A percentile compares a stretch with the other conserved stretches of the same genome.
phyloP scores from a whole-genome alignment of 1,140 invertebrate genomes.

The Pollicipes pollicipes region DNA sequence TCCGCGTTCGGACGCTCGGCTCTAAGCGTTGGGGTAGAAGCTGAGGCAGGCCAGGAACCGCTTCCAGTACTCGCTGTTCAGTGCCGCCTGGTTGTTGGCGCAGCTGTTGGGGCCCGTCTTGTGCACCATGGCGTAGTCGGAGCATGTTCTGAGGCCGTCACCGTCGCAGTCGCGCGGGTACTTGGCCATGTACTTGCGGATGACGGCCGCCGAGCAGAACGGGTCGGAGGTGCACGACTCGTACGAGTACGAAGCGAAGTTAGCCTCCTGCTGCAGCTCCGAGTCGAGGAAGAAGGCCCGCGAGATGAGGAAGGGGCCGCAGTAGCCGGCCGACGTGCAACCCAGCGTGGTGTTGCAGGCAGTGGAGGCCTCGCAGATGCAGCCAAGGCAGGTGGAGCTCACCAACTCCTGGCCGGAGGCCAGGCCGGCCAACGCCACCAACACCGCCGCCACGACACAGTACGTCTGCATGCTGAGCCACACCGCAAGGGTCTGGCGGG shows the following conservation, averaged over 20 bases:
- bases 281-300: not conserved
- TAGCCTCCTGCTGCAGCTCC: not conserved
- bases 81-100: not conserved
- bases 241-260: not conserved
- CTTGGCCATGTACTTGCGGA: conserved; percentile 3
- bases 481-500: not conserved
- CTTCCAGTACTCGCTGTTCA: not conserved
- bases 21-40: not conserved
- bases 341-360: conserved; percentile 10
- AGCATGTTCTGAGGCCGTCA: not conserved
- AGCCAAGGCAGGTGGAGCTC: conserved; percentile 6
- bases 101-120: not conserved
- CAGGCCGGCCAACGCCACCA: not conserved
- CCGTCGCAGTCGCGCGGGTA: not conserved
- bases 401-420: not conserved
- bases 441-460: not conserved
- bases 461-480: not conserved
- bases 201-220: not conserved
- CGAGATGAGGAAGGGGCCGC: conserved; percentile 9
- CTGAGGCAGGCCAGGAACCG: not conserved
- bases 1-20: no score
- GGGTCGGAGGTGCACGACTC: not conserved
- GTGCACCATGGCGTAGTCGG: not conserved
- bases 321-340: conserved; percentile 27
- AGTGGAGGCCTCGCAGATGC: conserved; percentile 9